Evolutionary conservation across 2,113 vertebrate genomes (phyloP).

Genomic region (Bos javanicus): DNA sequence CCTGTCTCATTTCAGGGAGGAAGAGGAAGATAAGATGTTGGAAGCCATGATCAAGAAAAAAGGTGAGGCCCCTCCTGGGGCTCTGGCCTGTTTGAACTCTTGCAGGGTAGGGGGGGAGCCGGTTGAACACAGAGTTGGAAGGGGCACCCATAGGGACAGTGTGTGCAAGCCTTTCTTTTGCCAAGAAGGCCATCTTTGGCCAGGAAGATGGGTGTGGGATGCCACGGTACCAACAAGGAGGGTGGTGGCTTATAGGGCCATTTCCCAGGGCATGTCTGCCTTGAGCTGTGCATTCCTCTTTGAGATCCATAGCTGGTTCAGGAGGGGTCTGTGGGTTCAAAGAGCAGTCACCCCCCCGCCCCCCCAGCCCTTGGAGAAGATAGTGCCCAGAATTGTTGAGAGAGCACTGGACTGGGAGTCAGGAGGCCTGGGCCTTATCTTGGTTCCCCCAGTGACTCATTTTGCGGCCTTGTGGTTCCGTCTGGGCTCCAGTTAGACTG

Average conservation of each 20-base stretch:
- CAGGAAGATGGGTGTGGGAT: not conserved
- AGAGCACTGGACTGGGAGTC: not conserved
- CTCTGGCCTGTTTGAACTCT: too few species aligned
- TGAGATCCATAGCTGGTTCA: not conserved
- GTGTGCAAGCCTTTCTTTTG: not conserved
- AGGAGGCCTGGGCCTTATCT: not conserved
- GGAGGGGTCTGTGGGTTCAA: not conserved
- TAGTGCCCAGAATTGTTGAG: fast-evolving
- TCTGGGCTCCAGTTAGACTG: not conserved
- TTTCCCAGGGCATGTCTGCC: not conserved
- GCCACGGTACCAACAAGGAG: not conserved
- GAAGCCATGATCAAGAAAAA: slow-evolving; percentile 92
- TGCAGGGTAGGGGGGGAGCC: not conserved
- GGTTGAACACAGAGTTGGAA: not conserved
- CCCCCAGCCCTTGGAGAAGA: not conserved
- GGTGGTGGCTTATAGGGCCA: fast-evolving
- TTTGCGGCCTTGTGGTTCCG: not conserved
- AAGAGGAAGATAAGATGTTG: slow-evolving; percentile 90
- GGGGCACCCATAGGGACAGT: fast-evolving
- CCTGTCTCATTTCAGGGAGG: slow-evolving; percentile 84
- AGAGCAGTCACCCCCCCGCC: not conserved
- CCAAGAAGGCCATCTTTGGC: not conserved
- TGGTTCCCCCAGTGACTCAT: not conserved
- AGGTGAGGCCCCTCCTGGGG: slow-evolving; percentile 68
- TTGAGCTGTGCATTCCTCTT: not conserved